Percentiles rank a stretch among this genome's conserved stretches.
phyloP scores from a whole-genome alignment of 2,888 invertebrate genomes.

The Dorcus hopei region DNA sequence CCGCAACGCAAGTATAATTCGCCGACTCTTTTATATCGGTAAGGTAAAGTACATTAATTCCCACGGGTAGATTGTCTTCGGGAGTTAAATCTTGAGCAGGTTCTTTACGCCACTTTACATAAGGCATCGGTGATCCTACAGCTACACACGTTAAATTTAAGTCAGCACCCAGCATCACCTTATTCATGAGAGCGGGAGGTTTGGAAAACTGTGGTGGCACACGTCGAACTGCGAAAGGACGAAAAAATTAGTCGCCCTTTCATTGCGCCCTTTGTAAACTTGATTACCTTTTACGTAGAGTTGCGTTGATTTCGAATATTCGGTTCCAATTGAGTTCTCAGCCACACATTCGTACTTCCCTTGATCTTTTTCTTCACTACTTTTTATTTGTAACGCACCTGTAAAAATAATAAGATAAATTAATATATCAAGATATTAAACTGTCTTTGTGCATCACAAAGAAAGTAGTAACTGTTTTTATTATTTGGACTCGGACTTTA shows the following conservation, averaged over 20 bases:
- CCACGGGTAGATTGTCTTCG: conserved; percentile 81
- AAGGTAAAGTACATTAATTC: conserved; percentile 82
- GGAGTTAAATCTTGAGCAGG: conserved; percentile 80
- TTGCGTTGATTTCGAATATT: conserved; percentile 84
- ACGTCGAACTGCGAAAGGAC: conserved; percentile 68
- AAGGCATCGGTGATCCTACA: conserved; percentile 97
- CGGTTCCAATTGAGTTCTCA: conserved; percentile 88
- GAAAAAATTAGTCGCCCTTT: conserved; percentile 14
- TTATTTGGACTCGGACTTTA: no score
- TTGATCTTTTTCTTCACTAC: conserved; percentile 87
- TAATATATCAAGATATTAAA: neutral
- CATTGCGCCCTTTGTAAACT: conserved; percentile 12
- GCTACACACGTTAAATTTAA: conserved; percentile 95
- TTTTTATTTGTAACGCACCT: conserved; percentile 87
- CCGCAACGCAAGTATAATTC: conserved; percentile 96
- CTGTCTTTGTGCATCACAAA: no score
- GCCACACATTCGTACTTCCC: conserved; percentile 97
- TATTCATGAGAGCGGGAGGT: conserved; percentile 78
- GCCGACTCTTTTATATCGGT: conserved; percentile 87
- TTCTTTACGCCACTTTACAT: conserved; percentile 89
- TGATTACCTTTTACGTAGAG: conserved; percentile 87
- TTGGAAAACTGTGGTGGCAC: conserved; percentile 95
- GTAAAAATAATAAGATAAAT: conserved; percentile 37
- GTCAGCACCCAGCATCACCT: conserved; percentile 88
- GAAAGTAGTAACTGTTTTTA: no score